Conservation (phyloP, 2,113 vertebrate species). For the Marmota monax region DNA sequence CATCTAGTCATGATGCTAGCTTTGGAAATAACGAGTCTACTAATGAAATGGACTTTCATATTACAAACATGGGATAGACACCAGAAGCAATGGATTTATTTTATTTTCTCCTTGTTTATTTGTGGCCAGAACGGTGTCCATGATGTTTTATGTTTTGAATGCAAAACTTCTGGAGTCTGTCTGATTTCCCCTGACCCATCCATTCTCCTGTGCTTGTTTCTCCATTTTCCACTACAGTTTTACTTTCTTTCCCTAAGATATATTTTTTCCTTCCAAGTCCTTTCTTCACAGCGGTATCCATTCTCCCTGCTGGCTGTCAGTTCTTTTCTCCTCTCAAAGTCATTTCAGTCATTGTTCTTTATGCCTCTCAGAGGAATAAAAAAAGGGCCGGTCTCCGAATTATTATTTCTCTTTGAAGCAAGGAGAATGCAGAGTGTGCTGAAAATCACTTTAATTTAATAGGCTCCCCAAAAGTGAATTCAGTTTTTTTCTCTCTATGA, state of each 20-base stretch:
- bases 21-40: constrained; percentile 29
- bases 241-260: constrained; percentile 1
- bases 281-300: constrained; percentile 77
- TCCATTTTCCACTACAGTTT: constrained; percentile 40
- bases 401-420: constrained; percentile 73
- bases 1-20: constrained; percentile 14
- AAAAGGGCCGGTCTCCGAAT: constrained; percentile 71
- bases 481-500: constrained; percentile 51
- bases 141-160: constrained; percentile 59
- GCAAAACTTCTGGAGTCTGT: constrained; percentile 27
- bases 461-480: constrained; percentile 47
- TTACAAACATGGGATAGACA: constrained; percentile 5
- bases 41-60: constrained; percentile 52
- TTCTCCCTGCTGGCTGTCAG: constrained; percentile 68
- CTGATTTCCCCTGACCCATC: constrained; percentile 27
- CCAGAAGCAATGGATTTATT: background rate
- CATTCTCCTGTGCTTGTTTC: constrained; percentile 42
- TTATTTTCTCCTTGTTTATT: constrained; percentile 50
- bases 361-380: constrained; percentile 71
- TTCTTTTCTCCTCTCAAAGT: constrained; percentile 78
- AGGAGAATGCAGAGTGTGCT: constrained; percentile 65
- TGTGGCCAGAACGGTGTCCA: constrained; percentile 20
- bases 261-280: constrained; percentile 33
- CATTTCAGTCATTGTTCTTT: constrained; percentile 81
- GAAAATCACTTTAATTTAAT: constrained; percentile 74